Base-by-base conservation (phyloP, 2,113 vertebrate species). In the Podarcis muralis region DNA sequence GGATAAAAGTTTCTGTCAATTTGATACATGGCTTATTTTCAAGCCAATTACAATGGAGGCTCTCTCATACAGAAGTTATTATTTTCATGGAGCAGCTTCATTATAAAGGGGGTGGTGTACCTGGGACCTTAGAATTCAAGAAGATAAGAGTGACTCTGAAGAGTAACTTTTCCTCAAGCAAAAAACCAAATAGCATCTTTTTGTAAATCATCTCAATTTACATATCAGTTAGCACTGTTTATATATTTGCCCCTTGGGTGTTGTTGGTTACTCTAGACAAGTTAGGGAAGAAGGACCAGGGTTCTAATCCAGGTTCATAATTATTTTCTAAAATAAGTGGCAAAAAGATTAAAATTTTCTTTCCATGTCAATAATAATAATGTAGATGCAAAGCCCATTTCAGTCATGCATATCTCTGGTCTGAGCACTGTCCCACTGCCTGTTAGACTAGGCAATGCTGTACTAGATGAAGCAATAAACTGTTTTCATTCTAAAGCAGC, bases 361-460 rank as follows among this genome's bases (percentile, higher is more conserved):
- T 6, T 0, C 0, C 0, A 0, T 65, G 83, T 69, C 77, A 13
- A 1, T 85, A 62, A 32, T 62, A 74, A 12, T 89, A 87, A 95
- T 94, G 30, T 85, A 95, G 88, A 72, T 90, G 83, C 32, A 93
- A 93, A 93, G 83, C 89, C 86, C 23, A 23, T 93, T 72, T 9
- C 18, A 94, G 90, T 87, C 40, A 84, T n/a, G 27, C 5, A 13
- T 16, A 35, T 53, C 68, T 32, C 66, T 43, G 59, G 16, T 62
- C 59, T 18, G 18, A 62, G 59, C 8, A 27, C 27, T 69, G 13
- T 69, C 27, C 12, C 68, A 72, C 9, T 16, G 12, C 71, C 48
- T 53, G 48, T 12, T 53, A 53, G 2, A 53, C 48, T 53, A 53
- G 48, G 48, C 48, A 12, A 12, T 12, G 48, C 48, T 53, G 48